phyloP scores from a whole-genome alignment of 2,888 invertebrate genomes.

The Philonicus albiceps region DNA sequence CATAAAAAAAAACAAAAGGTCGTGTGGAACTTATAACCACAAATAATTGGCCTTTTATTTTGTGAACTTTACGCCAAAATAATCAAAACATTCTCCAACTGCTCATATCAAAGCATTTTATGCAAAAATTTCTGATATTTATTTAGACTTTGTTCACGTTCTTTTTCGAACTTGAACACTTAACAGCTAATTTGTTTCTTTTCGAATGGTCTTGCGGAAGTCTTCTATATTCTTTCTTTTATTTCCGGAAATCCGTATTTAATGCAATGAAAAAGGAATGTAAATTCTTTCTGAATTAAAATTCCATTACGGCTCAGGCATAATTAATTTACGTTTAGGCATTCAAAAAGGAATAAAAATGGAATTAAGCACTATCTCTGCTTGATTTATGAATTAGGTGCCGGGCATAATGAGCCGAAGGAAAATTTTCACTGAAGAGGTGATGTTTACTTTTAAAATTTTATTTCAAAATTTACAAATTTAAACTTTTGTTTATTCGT shows the following conservation, averaged over 20 bases:
- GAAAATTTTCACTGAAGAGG: background rate
- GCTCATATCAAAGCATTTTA: background rate
- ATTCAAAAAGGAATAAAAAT: background rate
- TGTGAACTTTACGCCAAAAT: background rate
- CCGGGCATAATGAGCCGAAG: background rate
- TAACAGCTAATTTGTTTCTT: background rate
- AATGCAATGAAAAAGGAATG: background rate
- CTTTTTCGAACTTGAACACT: background rate
- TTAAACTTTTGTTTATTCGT: too few species aligned
- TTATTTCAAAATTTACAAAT: too few species aligned
- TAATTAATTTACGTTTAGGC: background rate
- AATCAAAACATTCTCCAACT: background rate
- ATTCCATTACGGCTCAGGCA: background rate
- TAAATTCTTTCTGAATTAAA: background rate
- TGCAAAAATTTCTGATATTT: background rate
- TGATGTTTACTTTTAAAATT: background rate
- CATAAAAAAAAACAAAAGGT: background rate
- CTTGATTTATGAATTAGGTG: background rate
- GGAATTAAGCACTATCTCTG: background rate
- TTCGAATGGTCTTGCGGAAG: background rate
- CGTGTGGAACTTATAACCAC: background rate
- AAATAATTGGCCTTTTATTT: background rate
- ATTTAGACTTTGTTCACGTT: background rate
- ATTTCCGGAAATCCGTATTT: background rate
- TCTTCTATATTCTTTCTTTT: background rate